Evolutionary conservation across 2,113 vertebrate species (phyloP), one percentile per base, ranked within the genome.

Genomic region (Heterocephalus glaber): DNA sequence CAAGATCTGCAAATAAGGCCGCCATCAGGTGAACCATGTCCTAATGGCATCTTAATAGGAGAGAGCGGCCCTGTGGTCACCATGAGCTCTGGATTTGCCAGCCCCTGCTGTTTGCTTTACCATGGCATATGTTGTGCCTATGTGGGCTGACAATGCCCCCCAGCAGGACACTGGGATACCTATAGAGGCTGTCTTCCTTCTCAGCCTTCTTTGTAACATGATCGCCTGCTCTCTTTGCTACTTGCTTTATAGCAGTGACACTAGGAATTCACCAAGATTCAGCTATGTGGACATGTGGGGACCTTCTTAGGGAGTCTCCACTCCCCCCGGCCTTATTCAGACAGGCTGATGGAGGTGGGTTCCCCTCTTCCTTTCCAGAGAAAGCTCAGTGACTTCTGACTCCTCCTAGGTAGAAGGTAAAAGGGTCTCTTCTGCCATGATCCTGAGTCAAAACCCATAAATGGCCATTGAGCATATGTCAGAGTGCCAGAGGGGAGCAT

Each of bases 61-160:
- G 28, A 79, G 47, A 3, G 4, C 88, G 96, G 81, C 7, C 26
- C 94, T 85, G 87, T 72, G 84, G 92, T 96, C 86, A 87, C 77
- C 63, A 22, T 22, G 35, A 41, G 76, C 80, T 96, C 66, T 56
- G 87, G 52, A 93, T 87, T 87, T 98, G 97, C 96, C 97, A 97
- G 26, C 90, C 96, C 97, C 97, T 95, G 96, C 97, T 97, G 97
- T 95, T 86, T 3, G 28, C 97, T 96, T 90, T 97, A 97, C 96
- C 80, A 93, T 87, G 88, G 92, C 97, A 98, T 98, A 98, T 98
- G 97, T 77, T 94, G 85, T n/a, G 80, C 76, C 33, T 65, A 92
- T 0, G 0, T 80, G 84, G 95, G 92, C 54, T 85, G 95, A 92
- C 80, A 92, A 76, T 28, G 60, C 1, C 0, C 47, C 89, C 63